These are phyloP conservation scores for Sitodiplosis mosellana DNA, from an alignment of 1,140 invertebrate species.

Conservation along the genomic window DNA sequence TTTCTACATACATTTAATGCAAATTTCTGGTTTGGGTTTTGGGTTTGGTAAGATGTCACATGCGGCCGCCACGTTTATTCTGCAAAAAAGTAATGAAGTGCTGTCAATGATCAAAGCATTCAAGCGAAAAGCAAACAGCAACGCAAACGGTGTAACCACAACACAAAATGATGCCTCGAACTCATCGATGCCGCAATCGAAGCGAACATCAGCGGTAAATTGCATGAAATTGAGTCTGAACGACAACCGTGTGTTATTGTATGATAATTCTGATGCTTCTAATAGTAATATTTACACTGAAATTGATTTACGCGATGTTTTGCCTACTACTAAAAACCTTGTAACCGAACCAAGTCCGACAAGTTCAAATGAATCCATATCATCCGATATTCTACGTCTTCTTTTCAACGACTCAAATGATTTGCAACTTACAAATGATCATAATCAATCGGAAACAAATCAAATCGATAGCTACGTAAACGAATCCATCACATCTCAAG, in stretches of 20 bases:
- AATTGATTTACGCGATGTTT: constrained; percentile 10
- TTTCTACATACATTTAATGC: not conserved
- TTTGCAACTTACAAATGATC: not conserved
- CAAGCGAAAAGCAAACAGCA: constrained; percentile 13
- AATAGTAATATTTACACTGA: constrained; percentile 22
- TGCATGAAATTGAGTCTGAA: not conserved
- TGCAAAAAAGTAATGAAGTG: constrained; percentile 15
- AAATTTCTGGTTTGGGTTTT: not conserved
- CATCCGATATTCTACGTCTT: not conserved
- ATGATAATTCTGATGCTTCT: constrained; percentile 1
- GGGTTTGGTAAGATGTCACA: not conserved
- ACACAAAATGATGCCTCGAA: constrained; percentile 6
- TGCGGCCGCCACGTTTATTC: not conserved
- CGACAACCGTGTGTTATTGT: not conserved
- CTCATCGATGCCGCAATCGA: constrained; percentile 14
- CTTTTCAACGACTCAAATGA: not conserved
- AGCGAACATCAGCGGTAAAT: constrained; percentile 4
- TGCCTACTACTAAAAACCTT: constrained; percentile 6
- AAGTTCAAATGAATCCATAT: not conserved
- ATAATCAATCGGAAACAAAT: not conserved
- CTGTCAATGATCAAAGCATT: constrained; percentile 18
- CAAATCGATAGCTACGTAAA: not conserved
- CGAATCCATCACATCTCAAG: too few species aligned
- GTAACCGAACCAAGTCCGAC: not conserved
- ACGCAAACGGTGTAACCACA: not conserved